Conservation (phyloP, 1,140 invertebrate genomes). For the Atopsyche davidsoni region DNA sequence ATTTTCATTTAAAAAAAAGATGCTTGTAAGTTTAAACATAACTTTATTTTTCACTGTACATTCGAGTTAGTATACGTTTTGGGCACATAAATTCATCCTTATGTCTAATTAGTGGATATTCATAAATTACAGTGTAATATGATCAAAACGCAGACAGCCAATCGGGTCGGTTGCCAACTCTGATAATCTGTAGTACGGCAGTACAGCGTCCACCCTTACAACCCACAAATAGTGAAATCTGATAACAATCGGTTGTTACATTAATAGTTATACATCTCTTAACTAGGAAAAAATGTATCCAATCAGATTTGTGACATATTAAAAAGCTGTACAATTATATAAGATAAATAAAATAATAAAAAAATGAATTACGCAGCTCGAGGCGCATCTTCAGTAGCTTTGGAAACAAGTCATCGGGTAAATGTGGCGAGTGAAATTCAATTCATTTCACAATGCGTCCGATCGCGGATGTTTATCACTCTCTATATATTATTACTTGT, state of each 20-base stretch:
- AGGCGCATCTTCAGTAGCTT: slow-evolving; percentile 11
- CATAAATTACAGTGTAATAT: slow-evolving; percentile 19
- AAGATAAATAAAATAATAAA: slow-evolving; percentile 17
- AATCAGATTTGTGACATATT: slow-evolving; percentile 28
- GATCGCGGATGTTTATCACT: no score
- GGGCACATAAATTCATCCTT: slow-evolving; percentile 49
- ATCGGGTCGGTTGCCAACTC: neutral
- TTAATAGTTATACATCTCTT: neutral
- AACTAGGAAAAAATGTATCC: slow-evolving; percentile 15
- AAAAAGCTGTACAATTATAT: slow-evolving; percentile 28
- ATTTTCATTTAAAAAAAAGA: no score
- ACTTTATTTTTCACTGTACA: slow-evolving; percentile 48
- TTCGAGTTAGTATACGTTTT: slow-evolving; percentile 52
- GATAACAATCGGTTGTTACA: neutral
- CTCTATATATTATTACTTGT: no score
- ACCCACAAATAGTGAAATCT: neutral
- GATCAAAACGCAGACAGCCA: slow-evolving; percentile 20
- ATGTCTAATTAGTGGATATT: slow-evolving; percentile 31
- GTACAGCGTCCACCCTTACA: neutral
- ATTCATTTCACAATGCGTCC: no score
- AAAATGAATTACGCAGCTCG: slow-evolving; percentile 11
- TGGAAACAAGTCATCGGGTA: no score
- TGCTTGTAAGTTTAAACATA: slow-evolving; percentile 27
- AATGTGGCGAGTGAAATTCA: no score
- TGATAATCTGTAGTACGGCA: neutral